phyloP scores from a whole-genome alignment of 2,888 invertebrate genomes.

The Chrysodeixis includens region DNA sequence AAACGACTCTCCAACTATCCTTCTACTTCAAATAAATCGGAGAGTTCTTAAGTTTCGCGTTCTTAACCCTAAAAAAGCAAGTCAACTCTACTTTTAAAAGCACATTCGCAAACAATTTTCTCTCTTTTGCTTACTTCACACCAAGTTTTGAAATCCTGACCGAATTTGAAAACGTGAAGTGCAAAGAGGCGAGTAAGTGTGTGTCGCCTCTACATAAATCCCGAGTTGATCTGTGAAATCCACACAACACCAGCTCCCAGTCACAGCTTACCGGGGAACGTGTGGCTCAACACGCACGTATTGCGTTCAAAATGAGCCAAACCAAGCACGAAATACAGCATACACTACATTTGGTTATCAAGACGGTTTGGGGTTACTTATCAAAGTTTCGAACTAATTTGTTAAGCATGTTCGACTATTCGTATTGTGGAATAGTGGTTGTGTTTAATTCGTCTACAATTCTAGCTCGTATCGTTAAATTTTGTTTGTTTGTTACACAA shows the following conservation, averaged over 20 bases:
- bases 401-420: neutral
- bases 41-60: neutral
- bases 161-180: neutral
- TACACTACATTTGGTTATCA: neutral
- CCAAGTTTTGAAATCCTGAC: neutral
- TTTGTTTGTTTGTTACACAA: neutral
- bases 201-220: neutral
- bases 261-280: constrained; percentile 7
- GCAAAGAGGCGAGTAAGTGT: neutral
- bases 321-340: neutral
- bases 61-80: constrained; percentile 1
- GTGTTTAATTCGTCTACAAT: neutral
- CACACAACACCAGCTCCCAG: neutral
- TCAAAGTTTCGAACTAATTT: neutral
- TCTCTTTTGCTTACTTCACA: neutral
- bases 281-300: constrained; percentile 5
- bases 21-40: neutral
- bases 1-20: neutral
- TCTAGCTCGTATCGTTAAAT: neutral
- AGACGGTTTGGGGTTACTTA: neutral
- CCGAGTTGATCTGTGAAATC: neutral
- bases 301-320: constrained; percentile 2
- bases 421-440: neutral
- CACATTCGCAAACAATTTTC: neutral
- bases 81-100: neutral